Base-by-base conservation (phyloP, 2,888 invertebrate species). In the Polyploca ridens region DNA sequence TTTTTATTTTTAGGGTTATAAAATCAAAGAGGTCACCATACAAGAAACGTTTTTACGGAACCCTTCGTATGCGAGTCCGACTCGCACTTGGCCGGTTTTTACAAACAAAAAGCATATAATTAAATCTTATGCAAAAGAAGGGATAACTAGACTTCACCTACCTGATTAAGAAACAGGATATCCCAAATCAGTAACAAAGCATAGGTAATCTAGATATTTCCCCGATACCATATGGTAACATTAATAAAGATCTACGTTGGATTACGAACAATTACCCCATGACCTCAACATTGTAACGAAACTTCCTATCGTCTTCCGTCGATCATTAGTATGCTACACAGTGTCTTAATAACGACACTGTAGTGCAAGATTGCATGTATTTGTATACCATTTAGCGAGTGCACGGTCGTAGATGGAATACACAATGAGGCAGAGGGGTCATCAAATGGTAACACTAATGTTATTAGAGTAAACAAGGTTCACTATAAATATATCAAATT, bases 291-390 rank as follows among this genome's bases (percentile, higher is more conserved):
- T 72, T 71, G 67, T 72, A 71, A 69, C 62, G 35, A 69, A 69
- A 67, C 65, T 73, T 72, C 77, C 73, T 73, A 75, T 71, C 64
- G 70, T 79, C 76, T 74, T 75, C 79, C 76, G 70, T 72, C 66
- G 67, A 38, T n/a, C 33, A 77, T 82, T 82, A 75, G 72, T 78
- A 82, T 82, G 77, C 82, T 33, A 64, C 58, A 67, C 72, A 58
- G 4, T 64, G 67, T 35, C 70, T 71, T 71, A 77, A 74, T 73
- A 70, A 72, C 69, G 58, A 64, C 64, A 68, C 67, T 61, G 67
- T 63, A 19, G 69, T 77, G 74, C 77, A 76, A 66, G 68, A 71
- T 71, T 71, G 72, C 73, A 76, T 77, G 71, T 76, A 73, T 74
- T 76, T 74, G 72, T 77, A 74, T 74, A 71, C 66, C 68, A 66